A percentile compares a stretch with the other conserved stretches of the same genome.
phyloP scores from a whole-genome alignment of 92 coral and sea anemone genomes.

The Montipora capitata region DNA sequence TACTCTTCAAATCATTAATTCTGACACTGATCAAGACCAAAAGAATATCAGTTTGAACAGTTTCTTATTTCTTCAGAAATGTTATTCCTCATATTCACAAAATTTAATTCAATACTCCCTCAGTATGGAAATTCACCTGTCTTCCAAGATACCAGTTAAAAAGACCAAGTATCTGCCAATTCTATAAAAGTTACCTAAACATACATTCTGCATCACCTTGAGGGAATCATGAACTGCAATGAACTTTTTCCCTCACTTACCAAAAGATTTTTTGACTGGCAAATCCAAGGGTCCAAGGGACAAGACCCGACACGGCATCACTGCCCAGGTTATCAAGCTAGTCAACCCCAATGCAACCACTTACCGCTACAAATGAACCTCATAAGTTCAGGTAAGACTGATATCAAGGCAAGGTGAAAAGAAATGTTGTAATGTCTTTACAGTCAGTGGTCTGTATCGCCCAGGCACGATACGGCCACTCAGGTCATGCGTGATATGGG shows the following conservation, averaged over 20 bases:
- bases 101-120: neutral
- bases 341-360: constrained; percentile 20
- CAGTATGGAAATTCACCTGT: neutral
- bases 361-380: constrained; percentile 71
- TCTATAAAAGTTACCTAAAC: neutral
- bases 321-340: constrained; percentile 1
- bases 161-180: neutral
- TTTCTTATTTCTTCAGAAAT: neutral
- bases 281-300: constrained; percentile 70
- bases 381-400: constrained; percentile 16
- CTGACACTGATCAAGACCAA: no score
- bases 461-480: neutral
- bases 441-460: constrained; percentile 48
- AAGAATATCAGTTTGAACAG: neutral
- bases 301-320: constrained; percentile 84
- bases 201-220: neutral
- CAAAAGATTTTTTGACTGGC: constrained; percentile 63
- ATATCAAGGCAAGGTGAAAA: constrained; percentile 40
- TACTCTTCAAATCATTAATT: no score
- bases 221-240: neutral
- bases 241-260: constrained; percentile 45
- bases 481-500: neutral
- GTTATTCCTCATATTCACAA: neutral
- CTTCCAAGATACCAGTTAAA: neutral
- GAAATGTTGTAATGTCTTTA: constrained; percentile 72